A percentile compares a stretch with the other conserved stretches of the same genome.
These are phyloP conservation scores for Proisotoma minuta DNA, from an alignment of 2,888 invertebrate species.

Conservation along the genomic window DNA sequence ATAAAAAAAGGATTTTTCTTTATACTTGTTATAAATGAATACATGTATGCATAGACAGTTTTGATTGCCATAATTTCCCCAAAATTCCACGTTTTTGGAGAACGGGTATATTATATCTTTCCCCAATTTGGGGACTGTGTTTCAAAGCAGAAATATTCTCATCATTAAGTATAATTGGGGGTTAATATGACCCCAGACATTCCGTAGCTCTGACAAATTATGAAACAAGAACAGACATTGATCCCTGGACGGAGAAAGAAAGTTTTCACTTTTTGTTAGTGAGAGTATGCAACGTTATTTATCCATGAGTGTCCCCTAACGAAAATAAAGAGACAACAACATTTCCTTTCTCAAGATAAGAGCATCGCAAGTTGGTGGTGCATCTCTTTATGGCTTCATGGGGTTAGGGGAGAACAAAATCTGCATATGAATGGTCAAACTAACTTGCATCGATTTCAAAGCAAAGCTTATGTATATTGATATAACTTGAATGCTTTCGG, in stretches of 20 bases:
- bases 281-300: background rate
- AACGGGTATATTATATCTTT: background rate
- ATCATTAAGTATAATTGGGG: background rate
- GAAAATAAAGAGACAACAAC: background rate
- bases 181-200: background rate
- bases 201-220: background rate
- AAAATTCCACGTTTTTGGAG: too few species aligned
- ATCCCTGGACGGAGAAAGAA: background rate
- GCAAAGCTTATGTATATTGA: slow-evolving; percentile 30
- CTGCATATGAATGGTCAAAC: slow-evolving; percentile 16
- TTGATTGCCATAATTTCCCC: too few species aligned
- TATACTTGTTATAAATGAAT: too few species aligned
- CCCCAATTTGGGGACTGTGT: background rate
- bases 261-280: background rate
- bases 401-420: slow-evolving; percentile 8
- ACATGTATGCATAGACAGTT: too few species aligned
- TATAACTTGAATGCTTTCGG: slow-evolving; percentile 32
- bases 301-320: background rate
- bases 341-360: background rate
- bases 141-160: background rate
- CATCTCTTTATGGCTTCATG: background rate
- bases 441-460: slow-evolving; percentile 2
- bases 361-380: background rate
- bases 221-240: background rate
- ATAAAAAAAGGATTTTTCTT: too few species aligned